phyloP scores from a whole-genome alignment of 2,888 invertebrate genomes.

The Hypercompe scribonia region DNA sequence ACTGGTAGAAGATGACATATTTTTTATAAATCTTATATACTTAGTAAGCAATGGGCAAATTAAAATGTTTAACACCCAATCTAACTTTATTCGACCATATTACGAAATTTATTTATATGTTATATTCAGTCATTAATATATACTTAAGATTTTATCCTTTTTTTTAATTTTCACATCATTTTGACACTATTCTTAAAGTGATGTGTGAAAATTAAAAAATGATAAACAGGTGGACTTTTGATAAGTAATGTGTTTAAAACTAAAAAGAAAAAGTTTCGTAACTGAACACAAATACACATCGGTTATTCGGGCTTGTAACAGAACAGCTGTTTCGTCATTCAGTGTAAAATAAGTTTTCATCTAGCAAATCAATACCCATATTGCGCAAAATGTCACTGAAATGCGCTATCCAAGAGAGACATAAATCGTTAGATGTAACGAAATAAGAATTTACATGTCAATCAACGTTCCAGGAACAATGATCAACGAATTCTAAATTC shows the following conservation, averaged over 20 bases:
- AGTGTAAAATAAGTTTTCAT: slow-evolving; percentile 77
- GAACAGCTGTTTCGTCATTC: slow-evolving; percentile 84
- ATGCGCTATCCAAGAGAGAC: slow-evolving; percentile 73
- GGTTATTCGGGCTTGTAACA: slow-evolving; percentile 55
- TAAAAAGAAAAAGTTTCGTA: slow-evolving; percentile 57
- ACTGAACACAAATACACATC: slow-evolving; percentile 54
- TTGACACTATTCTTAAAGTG: not conserved
- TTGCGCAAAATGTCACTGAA: slow-evolving; percentile 85
- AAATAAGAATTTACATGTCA: slow-evolving; percentile 72
- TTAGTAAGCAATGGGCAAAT: not conserved
- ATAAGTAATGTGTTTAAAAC: slow-evolving; percentile 34
- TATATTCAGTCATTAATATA: no score
- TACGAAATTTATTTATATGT: not conserved
- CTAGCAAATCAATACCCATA: slow-evolving; percentile 83
- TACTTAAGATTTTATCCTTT: no score
- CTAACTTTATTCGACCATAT: not conserved
- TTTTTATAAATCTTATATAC: no score
- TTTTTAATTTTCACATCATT: no score
- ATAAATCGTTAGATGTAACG: slow-evolving; percentile 61
- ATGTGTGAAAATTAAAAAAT: slow-evolving; percentile 19
- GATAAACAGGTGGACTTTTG: slow-evolving; percentile 32
- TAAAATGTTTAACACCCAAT: not conserved
- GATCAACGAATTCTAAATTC: slow-evolving; percentile 68
- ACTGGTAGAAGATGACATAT: not conserved
- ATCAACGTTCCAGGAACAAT: slow-evolving; percentile 73